Evolutionary conservation across 2,888 invertebrate genomes (phyloP).

Genomic region (Troides helena): DNA sequence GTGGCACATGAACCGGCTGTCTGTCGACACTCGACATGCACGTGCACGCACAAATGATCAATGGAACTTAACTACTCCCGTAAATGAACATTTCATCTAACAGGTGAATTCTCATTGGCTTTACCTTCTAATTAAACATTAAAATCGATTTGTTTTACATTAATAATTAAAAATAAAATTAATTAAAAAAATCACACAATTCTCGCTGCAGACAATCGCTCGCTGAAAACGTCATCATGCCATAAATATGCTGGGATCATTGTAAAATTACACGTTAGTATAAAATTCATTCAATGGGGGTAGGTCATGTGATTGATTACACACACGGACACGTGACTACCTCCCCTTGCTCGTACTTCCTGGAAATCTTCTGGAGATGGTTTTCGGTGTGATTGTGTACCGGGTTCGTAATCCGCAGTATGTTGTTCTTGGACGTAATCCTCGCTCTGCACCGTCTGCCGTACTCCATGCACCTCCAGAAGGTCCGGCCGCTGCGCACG

Average conservation of each 20-base stretch:
- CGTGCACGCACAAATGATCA: neutral
- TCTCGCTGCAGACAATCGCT: neutral
- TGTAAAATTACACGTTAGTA: slow-evolving; percentile 12
- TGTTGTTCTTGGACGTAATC: slow-evolving; percentile 73
- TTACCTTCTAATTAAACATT: slow-evolving; percentile 3
- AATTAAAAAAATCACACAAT: slow-evolving; percentile 13
- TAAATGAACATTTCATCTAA: slow-evolving; percentile 8
- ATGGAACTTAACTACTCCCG: neutral
- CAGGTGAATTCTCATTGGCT: neutral
- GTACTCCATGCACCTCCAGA: slow-evolving; percentile 77
- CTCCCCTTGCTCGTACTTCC: slow-evolving; percentile 70
- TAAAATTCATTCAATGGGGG: slow-evolving; percentile 4
- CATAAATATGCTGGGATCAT: slow-evolving; percentile 2
- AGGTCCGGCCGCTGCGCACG: slow-evolving; percentile 73
- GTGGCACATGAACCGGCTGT: neutral
- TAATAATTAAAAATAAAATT: slow-evolving; percentile 4
- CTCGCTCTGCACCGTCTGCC: slow-evolving; percentile 73
- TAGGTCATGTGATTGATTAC: neutral
- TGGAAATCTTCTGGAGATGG: slow-evolving; percentile 67
- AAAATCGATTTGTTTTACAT: slow-evolving; percentile 2
- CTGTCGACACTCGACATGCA: neutral
- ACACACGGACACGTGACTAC: slow-evolving; percentile 72
- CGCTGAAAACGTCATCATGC: neutral
- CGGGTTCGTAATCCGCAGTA: slow-evolving; percentile 69
- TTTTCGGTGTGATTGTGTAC: slow-evolving; percentile 69